phyloP scores from a whole-genome alignment of 2,113 vertebrate genomes.

The Lanius ludovicianus region DNA sequence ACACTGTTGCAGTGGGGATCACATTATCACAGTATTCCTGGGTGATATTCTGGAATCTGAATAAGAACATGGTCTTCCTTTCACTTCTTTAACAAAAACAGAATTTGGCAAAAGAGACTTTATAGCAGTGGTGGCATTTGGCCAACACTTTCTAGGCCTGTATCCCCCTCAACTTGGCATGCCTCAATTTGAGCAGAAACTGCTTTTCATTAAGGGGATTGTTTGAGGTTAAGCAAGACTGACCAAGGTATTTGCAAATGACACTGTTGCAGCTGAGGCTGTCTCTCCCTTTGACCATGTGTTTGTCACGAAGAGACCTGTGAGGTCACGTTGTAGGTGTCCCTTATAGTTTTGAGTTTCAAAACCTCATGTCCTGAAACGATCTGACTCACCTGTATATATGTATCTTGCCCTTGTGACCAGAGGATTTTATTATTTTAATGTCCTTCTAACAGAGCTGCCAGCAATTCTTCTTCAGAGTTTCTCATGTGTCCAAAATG shows the following conservation, averaged over 20 bases:
- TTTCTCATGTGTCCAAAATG: background rate
- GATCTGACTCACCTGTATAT: background rate
- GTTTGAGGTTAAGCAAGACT: background rate
- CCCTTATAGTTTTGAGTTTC: background rate
- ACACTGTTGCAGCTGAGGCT: background rate
- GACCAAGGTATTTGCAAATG: background rate
- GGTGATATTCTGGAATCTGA: background rate
- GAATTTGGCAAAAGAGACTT: background rate
- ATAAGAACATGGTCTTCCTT: background rate
- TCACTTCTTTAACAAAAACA: background rate
- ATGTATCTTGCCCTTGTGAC: background rate
- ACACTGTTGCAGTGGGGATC: background rate
- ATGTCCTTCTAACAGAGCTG: background rate
- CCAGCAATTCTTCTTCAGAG: background rate
- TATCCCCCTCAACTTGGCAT: background rate
- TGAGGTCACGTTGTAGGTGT: background rate
- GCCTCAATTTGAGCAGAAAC: background rate
- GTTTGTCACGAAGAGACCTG: background rate
- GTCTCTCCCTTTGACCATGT: background rate
- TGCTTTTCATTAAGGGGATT: background rate
- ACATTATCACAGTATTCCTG: background rate
- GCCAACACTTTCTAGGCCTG: background rate
- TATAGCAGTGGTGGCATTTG: background rate
- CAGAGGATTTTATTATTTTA: constrained; percentile 13
- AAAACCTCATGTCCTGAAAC: background rate